Conservation (phyloP, 2,888 invertebrate species). For the Stratiomys singularior region DNA sequence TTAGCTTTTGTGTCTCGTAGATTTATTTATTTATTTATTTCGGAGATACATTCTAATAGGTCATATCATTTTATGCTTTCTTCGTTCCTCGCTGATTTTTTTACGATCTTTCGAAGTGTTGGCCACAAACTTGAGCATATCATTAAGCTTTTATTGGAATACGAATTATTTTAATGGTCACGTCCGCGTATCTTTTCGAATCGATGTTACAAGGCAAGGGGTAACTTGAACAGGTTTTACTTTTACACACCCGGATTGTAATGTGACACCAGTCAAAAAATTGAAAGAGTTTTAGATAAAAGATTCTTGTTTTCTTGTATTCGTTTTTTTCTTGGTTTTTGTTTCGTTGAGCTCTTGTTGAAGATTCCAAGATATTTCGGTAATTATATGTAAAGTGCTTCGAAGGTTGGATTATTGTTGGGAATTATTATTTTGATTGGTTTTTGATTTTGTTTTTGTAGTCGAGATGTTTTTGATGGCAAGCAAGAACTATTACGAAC, state of each 20-base stretch:
- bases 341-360: no score
- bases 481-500: no score
- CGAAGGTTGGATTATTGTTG: no score
- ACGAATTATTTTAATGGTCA: slow-evolving; percentile 15
- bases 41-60: slow-evolving; percentile 22
- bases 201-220: neutral
- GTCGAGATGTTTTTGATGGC: no score
- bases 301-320: no score
- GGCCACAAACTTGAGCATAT: neutral
- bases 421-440: no score
- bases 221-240: neutral
- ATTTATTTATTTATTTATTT: neutral
- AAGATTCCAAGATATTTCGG: no score
- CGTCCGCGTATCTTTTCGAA: neutral
- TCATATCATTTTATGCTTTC: slow-evolving; percentile 23
- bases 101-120: no score
- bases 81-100: no score
- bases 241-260: slow-evolving; percentile 22
- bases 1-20: slow-evolving; percentile 13
- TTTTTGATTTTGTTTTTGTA: no score
- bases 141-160: slow-evolving; percentile 27
- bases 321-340: no score
- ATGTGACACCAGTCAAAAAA: slow-evolving; percentile 14
- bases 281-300: neutral
- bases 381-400: no score